Conservation (phyloP, 30 jellyfish, hydroid and myxozoan genomes). For the Aurelia sp. region DNA sequence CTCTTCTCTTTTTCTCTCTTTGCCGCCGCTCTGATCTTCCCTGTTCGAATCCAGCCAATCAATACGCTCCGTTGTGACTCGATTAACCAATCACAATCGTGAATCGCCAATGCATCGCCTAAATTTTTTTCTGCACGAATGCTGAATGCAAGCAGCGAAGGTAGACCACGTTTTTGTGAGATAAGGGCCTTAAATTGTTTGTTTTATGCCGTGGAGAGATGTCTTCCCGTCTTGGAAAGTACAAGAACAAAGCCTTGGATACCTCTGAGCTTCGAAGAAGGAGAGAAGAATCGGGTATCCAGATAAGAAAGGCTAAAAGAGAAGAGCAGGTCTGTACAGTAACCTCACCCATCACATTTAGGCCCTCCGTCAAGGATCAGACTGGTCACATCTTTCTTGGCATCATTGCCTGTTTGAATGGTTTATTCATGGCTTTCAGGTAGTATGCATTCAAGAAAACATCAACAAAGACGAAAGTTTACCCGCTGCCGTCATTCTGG, state of each 20-base stretch:
- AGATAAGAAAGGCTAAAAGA: constrained; percentile 90
- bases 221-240: constrained; percentile 84
- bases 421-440: no score
- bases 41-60: constrained; percentile 25
- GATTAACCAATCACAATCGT: constrained; percentile 48
- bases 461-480: no score
- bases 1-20: no score
- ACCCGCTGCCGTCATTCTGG: no score
- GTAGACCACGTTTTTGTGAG: constrained; percentile 18
- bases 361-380: background rate
- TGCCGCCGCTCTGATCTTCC: no score
- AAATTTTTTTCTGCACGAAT: constrained; percentile 11
- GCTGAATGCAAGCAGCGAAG: constrained; percentile 75
- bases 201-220: constrained; percentile 8
- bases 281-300: constrained; percentile 94
- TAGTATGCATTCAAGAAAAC: no score
- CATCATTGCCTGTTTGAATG: no score
- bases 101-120: constrained; percentile 39
- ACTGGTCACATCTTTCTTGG: no score
- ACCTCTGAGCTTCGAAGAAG: constrained; percentile 88
- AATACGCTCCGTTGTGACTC: background rate
- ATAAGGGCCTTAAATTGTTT: background rate
- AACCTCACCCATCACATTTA: constrained; percentile 8
- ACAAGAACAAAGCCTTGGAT: constrained; percentile 92
- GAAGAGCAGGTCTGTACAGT: constrained; percentile 91